Evolutionary conservation across 2,113 vertebrate species (phyloP).

Genomic region (Paracanthobrama guichenoti): DNA sequence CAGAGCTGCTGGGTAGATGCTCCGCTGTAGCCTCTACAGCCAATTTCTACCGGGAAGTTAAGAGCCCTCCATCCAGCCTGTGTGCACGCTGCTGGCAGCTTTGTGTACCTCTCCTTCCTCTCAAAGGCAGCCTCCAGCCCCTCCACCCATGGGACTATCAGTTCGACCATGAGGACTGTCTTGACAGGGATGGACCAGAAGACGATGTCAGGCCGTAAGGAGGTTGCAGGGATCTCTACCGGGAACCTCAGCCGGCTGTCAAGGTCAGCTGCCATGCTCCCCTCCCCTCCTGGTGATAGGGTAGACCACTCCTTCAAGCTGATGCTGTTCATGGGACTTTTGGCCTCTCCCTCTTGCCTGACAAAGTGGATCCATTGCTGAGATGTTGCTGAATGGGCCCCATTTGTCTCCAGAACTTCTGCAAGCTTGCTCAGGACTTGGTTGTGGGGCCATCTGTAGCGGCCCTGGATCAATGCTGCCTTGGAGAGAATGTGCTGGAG

Average conservation of each 20-base stretch:
- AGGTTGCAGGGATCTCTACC: neutral
- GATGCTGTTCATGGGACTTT: too few species aligned
- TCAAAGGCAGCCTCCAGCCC: neutral
- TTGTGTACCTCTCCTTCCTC: neutral
- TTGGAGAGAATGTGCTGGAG: neutral
- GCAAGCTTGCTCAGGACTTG: neutral
- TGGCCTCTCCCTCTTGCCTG: neutral
- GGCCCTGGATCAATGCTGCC: neutral
- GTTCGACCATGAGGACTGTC: neutral
- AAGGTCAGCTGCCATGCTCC: conserved; percentile 5
- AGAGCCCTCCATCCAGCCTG: neutral
- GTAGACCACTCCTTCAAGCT: neutral
- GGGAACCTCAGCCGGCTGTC: neutral
- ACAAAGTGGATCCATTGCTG: neutral
- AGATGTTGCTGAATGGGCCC: neutral
- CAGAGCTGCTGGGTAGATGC: too few species aligned
- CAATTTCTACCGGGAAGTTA: neutral
- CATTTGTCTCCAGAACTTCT: neutral
- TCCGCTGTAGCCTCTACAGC: too few species aligned
- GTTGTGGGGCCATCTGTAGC: neutral
- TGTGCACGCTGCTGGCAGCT: neutral
- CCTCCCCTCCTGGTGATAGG: neutral
- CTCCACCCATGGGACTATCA: neutral
- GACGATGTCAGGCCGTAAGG: neutral
- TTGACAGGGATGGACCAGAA: neutral